Evolutionary conservation across 2,113 vertebrate genomes (phyloP).

Genomic region (Ictidomys tridecemlineatus): DNA sequence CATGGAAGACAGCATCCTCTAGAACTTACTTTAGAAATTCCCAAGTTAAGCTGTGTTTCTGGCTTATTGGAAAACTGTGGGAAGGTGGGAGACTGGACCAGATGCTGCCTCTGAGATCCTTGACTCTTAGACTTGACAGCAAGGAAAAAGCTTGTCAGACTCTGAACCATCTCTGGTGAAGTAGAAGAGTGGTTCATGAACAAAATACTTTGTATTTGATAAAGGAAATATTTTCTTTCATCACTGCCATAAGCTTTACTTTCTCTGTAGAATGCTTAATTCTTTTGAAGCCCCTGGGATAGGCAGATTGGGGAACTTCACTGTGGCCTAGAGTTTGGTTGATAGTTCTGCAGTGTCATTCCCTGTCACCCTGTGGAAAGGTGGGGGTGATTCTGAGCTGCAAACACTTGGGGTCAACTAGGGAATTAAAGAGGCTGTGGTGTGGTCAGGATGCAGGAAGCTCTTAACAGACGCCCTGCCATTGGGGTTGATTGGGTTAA

Average conservation of each 20-base stretch:
- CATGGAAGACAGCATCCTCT: not conserved
- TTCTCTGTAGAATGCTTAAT: not conserved
- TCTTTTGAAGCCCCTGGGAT: not conserved
- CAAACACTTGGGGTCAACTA: constrained; percentile 50
- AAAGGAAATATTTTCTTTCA: not conserved
- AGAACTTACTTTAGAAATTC: not conserved
- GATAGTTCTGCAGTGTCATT: not conserved
- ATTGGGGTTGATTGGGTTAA: constrained; percentile 86
- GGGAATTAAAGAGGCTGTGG: constrained; percentile 69
- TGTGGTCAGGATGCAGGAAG: constrained; percentile 80
- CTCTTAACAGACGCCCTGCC: constrained; percentile 56
- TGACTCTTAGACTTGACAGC: not conserved
- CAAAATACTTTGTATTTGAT: not conserved
- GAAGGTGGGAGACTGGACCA: not conserved
- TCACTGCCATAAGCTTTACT: not conserved
- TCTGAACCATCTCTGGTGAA: not conserved
- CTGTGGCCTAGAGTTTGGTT: not conserved
- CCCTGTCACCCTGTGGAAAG: not conserved
- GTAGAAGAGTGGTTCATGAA: not conserved
- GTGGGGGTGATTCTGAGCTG: not conserved
- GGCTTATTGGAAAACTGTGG: not conserved
- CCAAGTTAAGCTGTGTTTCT: not conserved
- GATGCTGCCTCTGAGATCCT: not conserved
- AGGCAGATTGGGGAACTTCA: not conserved
- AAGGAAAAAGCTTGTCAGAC: not conserved